Evolutionary conservation across 53 echinoderm and acorn worm species (phyloP).

Genomic region (Zoroaster sp.): DNA sequence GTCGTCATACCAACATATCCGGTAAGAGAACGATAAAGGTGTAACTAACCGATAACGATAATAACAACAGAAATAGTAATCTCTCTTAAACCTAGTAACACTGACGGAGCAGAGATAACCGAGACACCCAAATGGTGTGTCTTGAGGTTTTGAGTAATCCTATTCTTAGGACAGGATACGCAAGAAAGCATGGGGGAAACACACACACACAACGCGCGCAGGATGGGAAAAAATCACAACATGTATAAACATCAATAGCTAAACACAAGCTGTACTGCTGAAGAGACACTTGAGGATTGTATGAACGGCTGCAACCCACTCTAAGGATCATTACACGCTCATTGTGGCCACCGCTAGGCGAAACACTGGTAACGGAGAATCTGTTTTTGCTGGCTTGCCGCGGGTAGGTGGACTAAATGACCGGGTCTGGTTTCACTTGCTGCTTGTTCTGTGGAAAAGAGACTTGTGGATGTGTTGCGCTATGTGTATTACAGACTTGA

Average conservation of each 20-base stretch:
- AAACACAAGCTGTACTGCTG: slow-evolving; percentile 45
- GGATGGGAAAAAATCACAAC: slow-evolving; percentile 1
- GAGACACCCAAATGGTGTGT: slow-evolving; percentile 20
- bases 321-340: slow-evolving; percentile 50
- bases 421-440: slow-evolving; percentile 42
- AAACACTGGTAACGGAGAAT: slow-evolving; percentile 41
- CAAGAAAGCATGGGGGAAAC: background rate
- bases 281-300: slow-evolving; percentile 27
- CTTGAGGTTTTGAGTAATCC: slow-evolving; percentile 18
- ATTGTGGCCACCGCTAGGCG: slow-evolving; percentile 31
- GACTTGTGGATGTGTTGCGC: slow-evolving; percentile 42
- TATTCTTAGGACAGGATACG: background rate
- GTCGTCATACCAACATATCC: background rate
- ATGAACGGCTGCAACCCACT: slow-evolving; percentile 42
- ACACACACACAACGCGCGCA: background rate
- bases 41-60: background rate
- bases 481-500: slow-evolving; percentile 2
- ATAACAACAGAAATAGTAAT: background rate
- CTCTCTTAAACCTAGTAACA: slow-evolving; percentile 12
- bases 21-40: background rate
- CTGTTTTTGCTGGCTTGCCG: slow-evolving; percentile 23
- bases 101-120: background rate
- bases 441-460: background rate
- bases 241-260: slow-evolving; percentile 48
- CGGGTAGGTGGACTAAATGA: slow-evolving; percentile 20